These are phyloP conservation scores for Pseudoatta argentina DNA, from an alignment of 1,140 invertebrate genomes.

Conservation along the genomic window DNA sequence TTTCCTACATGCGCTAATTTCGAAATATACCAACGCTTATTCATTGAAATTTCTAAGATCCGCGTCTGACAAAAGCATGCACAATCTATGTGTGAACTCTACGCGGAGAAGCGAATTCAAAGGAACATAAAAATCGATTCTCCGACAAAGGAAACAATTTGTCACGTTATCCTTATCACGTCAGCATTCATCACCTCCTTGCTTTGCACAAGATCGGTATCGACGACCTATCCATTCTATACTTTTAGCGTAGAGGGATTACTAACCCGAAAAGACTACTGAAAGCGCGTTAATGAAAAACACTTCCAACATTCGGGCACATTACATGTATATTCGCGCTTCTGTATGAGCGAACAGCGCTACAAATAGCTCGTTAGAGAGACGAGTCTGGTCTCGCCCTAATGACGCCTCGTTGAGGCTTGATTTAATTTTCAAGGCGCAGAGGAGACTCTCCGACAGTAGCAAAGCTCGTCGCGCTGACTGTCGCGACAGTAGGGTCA, in stretches of 20 bases:
- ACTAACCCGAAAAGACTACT: conserved; percentile 6
- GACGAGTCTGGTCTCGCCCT: conserved; percentile 45
- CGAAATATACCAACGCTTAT: not conserved
- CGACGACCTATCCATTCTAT: conserved; percentile 24
- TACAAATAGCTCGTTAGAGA: conserved; percentile 45
- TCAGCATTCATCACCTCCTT: conserved; percentile 15
- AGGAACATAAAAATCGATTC: conserved; percentile 19
- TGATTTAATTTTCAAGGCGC: conserved; percentile 73
- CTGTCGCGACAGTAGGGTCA: conserved; percentile 30
- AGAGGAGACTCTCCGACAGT: conserved; percentile 39
- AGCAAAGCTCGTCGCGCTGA: conserved; percentile 36
- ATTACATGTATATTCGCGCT: not conserved
- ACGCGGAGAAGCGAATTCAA: conserved; percentile 3
- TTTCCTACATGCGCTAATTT: not conserved
- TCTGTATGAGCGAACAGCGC: conserved; percentile 10
- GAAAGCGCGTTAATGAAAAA: conserved; percentile 59
- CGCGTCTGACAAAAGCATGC: not conserved
- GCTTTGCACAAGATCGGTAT: conserved; percentile 13
- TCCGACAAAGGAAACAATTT: conserved; percentile 13
- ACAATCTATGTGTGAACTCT: not conserved
- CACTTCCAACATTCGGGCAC: conserved; percentile 13
- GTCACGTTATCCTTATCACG: conserved; percentile 41
- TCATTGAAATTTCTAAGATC: not conserved
- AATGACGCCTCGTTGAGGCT: conserved; percentile 70
- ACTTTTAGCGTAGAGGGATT: conserved; percentile 5